A percentile compares a stretch with the other conserved stretches of the same genome.
Evolutionary conservation across 2,113 vertebrate genomes (phyloP).

Genomic region (Cathartes aura): DNA sequence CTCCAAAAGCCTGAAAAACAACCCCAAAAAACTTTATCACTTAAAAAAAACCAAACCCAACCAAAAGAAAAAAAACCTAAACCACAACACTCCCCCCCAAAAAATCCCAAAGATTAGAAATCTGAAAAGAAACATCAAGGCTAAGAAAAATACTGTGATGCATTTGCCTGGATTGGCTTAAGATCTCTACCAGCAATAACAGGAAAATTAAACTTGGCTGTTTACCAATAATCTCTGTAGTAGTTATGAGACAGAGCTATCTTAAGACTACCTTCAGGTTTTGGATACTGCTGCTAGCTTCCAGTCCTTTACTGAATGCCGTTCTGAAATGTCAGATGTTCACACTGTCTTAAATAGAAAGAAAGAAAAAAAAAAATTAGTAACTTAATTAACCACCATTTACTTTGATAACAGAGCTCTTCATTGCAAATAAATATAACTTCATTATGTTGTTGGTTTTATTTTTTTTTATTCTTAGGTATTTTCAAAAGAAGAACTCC

Average conservation of each 20-base stretch:
- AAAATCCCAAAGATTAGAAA: neutral
- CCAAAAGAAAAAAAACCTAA: neutral
- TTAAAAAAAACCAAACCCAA: neutral
- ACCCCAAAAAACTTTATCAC: neutral
- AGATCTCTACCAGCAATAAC: neutral
- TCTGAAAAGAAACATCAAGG: neutral
- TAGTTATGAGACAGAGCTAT: neutral
- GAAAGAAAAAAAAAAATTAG: neutral
- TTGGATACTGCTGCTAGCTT: neutral
- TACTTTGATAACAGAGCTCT: neutral
- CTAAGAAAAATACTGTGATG: neutral
- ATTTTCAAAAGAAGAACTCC: constrained; percentile 92
- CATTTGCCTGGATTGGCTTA: neutral
- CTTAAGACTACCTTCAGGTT: neutral
- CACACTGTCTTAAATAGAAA: neutral
- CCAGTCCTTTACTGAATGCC: neutral
- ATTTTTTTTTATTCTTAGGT: constrained; percentile 77
- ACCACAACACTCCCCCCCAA: neutral
- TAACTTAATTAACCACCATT: neutral
- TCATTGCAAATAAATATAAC: neutral
- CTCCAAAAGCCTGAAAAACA: neutral
- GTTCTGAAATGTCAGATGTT: neutral
- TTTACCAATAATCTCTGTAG: neutral
- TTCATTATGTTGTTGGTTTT: neutral
- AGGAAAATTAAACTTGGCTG: neutral